phyloP scores from a whole-genome alignment of 2,113 vertebrate genomes.

The Rhabdornis inornatus region DNA sequence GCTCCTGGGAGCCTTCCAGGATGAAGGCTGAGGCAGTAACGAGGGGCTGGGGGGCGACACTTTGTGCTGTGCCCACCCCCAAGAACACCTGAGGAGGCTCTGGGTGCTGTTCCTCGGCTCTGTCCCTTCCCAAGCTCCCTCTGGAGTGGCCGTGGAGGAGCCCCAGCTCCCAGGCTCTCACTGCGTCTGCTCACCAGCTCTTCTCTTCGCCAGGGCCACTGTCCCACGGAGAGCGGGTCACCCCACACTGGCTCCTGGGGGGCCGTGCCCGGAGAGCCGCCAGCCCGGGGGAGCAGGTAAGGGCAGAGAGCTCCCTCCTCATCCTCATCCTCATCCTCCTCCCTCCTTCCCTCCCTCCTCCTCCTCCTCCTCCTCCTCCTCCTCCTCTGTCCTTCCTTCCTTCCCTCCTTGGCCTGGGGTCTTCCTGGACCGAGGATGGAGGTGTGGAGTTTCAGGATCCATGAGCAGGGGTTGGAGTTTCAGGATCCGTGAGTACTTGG shows the following conservation, averaged over 20 bases:
- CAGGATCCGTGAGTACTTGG: too few relatives aligned
- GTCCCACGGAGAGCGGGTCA: background rate
- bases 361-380: too few relatives aligned
- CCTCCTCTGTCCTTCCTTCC: too few relatives aligned
- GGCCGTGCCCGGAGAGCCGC: background rate
- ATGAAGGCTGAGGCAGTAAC: fast-evolving
- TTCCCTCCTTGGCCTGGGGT: too few relatives aligned
- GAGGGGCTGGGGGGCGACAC: background rate
- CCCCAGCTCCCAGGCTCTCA: fast-evolving
- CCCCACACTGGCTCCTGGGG: slow-evolving; percentile 16
- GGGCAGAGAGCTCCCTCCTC: background rate
- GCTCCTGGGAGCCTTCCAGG: background rate
- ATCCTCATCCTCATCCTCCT: too few relatives aligned
- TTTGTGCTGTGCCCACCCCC: background rate
- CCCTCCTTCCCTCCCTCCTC: too few relatives aligned
- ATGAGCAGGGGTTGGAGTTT: too few relatives aligned
- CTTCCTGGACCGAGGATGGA: fast-evolving
- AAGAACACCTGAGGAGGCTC: background rate
- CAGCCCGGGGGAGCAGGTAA: slow-evolving; percentile 22
- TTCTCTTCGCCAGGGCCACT: background rate
- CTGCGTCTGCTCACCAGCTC: background rate
- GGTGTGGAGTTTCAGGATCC: background rate
- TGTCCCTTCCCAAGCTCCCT: too few relatives aligned
- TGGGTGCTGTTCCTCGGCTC: background rate
- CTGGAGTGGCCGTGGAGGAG: background rate